Evolutionary conservation across 2,797 vertebrate genomes (phyloP).

Genomic region (Arrhamphus sclerolepis): DNA sequence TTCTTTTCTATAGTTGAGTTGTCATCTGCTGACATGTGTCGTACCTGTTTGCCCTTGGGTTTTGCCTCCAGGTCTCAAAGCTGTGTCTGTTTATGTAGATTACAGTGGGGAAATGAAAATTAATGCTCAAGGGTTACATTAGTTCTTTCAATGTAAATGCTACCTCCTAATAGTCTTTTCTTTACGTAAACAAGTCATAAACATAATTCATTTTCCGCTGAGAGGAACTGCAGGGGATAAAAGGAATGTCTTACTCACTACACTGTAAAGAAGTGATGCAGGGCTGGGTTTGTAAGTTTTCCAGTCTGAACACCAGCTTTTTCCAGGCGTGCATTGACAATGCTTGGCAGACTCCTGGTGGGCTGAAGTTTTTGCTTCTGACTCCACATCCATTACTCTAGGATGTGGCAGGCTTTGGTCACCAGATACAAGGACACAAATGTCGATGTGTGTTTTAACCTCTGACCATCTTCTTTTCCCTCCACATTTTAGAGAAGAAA

Average conservation of each 20-base stretch:
- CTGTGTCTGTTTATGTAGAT: slow-evolving; percentile 8
- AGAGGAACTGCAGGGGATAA: slow-evolving; percentile 37
- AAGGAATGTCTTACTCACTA: slow-evolving; percentile 72
- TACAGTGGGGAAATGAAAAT: slow-evolving; percentile 1
- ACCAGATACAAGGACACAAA: background rate
- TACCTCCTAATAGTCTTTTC: slow-evolving; percentile 4
- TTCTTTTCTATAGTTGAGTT: slow-evolving; percentile 38
- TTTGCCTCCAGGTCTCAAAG: slow-evolving; percentile 20
- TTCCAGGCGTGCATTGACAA: slow-evolving; percentile 77
- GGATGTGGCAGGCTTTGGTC: slow-evolving; percentile 23
- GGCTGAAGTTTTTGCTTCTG: slow-evolving; percentile 43
- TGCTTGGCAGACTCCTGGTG: slow-evolving; percentile 53
- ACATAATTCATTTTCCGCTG: slow-evolving; percentile 46
- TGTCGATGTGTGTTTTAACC: slow-evolving; percentile 5
- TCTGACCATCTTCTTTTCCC: slow-evolving; percentile 13
- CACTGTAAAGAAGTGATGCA: slow-evolving; percentile 62
- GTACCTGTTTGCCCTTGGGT: slow-evolving; percentile 27
- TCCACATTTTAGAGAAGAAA: slow-evolving; percentile 42
- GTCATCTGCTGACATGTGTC: slow-evolving; percentile 36
- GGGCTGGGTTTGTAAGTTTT: slow-evolving; percentile 70
- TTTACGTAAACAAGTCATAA: slow-evolving; percentile 28
- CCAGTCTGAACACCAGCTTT: slow-evolving; percentile 70
- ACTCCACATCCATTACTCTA: slow-evolving; percentile 48
- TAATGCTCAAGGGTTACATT: slow-evolving; percentile 12
- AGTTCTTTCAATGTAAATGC: slow-evolving; percentile 31